A percentile compares a stretch with the other conserved stretches of the same genome.
Evolutionary conservation across 1,140 invertebrate genomes (phyloP).

Genomic region (Cotesia chilonis): DNA sequence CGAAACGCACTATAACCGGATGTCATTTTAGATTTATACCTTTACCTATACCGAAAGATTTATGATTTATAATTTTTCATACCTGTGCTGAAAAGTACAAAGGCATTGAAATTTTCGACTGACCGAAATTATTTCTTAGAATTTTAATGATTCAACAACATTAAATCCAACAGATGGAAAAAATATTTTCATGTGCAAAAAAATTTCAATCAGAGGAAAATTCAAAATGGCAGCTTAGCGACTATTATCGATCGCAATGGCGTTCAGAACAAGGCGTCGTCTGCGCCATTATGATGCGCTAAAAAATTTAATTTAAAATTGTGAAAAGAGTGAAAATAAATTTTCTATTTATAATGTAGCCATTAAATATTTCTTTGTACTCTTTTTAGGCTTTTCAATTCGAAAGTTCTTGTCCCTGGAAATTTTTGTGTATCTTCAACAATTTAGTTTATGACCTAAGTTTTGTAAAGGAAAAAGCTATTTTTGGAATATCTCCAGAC

Average conservation of each 20-base stretch:
- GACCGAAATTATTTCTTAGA: too few relatives aligned
- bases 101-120: too few relatives aligned
- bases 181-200: background rate
- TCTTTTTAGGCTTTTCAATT: constrained; percentile 8
- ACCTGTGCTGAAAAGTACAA: too few relatives aligned
- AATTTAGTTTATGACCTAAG: constrained; percentile 25
- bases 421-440: constrained; percentile 15
- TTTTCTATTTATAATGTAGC: background rate
- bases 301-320: background rate
- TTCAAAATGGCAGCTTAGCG: constrained; percentile 55
- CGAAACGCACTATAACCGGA: too few relatives aligned
- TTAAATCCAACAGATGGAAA: background rate
- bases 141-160: too few relatives aligned
- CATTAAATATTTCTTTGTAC: constrained; percentile 15
- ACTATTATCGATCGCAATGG: constrained; percentile 61
- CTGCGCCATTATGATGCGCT: constrained; percentile 21
- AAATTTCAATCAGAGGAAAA: background rate
- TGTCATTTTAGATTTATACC: too few relatives aligned
- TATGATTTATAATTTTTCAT: too few relatives aligned
- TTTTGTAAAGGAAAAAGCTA: constrained; percentile 9
- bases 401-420: constrained; percentile 1
- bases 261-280: constrained; percentile 41
- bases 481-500: constrained; percentile 39
- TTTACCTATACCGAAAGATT: too few relatives aligned
- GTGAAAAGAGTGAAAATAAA: constrained; percentile 11